Percentiles rank a stretch among this genome's conserved stretches.
Evolutionary conservation across 2,113 vertebrate genomes (phyloP).

Genomic region (Centropus unirufus): DNA sequence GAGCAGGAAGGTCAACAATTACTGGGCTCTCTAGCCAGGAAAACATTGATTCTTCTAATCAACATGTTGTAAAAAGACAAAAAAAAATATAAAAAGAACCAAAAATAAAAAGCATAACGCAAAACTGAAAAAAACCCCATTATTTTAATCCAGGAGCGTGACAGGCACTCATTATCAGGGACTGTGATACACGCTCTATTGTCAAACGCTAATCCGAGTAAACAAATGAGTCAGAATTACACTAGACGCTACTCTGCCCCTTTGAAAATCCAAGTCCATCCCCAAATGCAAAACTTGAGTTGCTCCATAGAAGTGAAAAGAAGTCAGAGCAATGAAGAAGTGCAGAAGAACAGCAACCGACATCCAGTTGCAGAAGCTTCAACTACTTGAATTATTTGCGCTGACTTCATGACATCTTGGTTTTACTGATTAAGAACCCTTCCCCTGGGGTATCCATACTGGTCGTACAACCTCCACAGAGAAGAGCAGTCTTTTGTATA

Average conservation of each 20-base stretch:
- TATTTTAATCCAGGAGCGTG: not conserved
- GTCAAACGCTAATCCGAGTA: not conserved
- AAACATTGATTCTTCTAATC: not conserved
- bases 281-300: not conserved
- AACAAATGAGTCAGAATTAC: not conserved
- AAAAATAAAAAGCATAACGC: not conserved
- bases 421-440: constrained; percentile 16
- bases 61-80: not conserved
- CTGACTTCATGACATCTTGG: not conserved
- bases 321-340: not conserved
- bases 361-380: not conserved
- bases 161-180: not conserved
- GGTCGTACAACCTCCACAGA: not conserved
- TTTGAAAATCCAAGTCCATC: not conserved
- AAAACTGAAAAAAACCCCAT: not conserved
- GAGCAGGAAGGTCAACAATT: constrained; percentile 10
- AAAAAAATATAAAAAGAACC: not conserved
- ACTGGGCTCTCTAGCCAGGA: not conserved
- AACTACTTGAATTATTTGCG: not conserved
- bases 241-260: not conserved
- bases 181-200: not conserved
- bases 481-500: constrained; percentile 38
- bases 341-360: not conserved
- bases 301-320: not conserved
- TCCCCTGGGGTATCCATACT: not conserved